Base-by-base conservation (phyloP, 2,888 invertebrate genomes). In the Spilarctia lutea region DNA sequence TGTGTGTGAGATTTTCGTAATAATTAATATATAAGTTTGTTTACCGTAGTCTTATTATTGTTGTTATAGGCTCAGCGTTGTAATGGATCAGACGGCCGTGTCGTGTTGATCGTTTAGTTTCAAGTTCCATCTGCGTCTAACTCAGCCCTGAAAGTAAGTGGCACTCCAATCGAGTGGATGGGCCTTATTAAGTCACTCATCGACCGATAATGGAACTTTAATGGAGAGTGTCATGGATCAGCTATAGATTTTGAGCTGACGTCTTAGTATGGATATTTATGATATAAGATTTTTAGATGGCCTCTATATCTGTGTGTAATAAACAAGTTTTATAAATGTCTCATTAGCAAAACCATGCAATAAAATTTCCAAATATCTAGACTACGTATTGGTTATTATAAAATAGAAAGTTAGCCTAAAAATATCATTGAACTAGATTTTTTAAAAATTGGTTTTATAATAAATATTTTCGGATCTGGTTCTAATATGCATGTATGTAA, bases 141-240 rank as follows among this genome's bases (percentile, higher is more conserved):
- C 45, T 68, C 39, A 67, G 60, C 65, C 60, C 72, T 68, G 68
- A 13, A 35, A 20, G n/a, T 39, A 60, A 69, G 45, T 45, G 73
- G 56, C 75, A 68, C 71, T 74, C 63, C 48, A 70, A n/a, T 78
- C 42, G 67, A 71, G 73, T 33, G 39, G 72, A 70, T 66, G 73
- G 69, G 24, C 67, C 67, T 42, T 72, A 63, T 39, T 56, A 66
- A 60, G 76, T 72, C 68, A 65, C 75, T 81, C 85, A 83, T 84
- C 76, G 75, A 73, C 73, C 68, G 76, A 79, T 84, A 87, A 85
- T 83, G 78, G 83, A 82, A 75, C 85, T 82, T 81, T 80, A 85
- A 86, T 84, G 78, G 73, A 72, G 65, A 48, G n/a, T 35, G 63
- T 79, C 65, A 48, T 60, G 66, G 30, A 78, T 42, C 42, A 48